Percentiles rank a stretch among this genome's conserved stretches.
Evolutionary conservation across 1,140 invertebrate species (phyloP).

Genomic region (Dendroctonus ponderosae): DNA sequence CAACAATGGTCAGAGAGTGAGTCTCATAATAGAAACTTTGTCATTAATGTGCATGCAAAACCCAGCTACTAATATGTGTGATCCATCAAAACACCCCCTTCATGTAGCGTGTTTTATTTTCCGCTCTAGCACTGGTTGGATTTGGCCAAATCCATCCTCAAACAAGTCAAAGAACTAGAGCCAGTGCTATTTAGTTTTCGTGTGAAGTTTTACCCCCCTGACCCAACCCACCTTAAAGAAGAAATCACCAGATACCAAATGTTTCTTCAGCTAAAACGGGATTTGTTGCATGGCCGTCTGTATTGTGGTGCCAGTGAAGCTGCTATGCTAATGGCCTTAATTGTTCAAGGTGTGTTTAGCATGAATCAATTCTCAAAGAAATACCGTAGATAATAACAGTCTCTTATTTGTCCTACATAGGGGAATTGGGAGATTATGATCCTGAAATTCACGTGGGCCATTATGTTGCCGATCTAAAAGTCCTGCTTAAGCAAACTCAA

Average conservation of each 20-base stretch:
- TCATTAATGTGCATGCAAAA: background rate
- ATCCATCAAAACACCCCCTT: constrained; percentile 5
- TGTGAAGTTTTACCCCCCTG: constrained; percentile 92
- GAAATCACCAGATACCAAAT: constrained; percentile 89
- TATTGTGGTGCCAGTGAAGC: constrained; percentile 89
- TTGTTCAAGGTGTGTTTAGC: constrained; percentile 77
- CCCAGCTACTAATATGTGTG: background rate
- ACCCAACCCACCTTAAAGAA: constrained; percentile 81
- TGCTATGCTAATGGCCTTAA: constrained; percentile 84
- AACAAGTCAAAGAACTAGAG: constrained; percentile 91
- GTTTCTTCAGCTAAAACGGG: constrained; percentile 91
- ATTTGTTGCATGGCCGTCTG: constrained; percentile 89
- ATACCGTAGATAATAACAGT: too few relatives aligned
- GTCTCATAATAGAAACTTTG: constrained; percentile 29
- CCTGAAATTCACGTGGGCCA: constrained; percentile 83
- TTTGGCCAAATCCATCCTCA: constrained; percentile 86
- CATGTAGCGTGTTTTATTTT: constrained; percentile 33
- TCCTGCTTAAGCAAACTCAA: constrained; percentile 88
- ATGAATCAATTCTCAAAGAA: too few relatives aligned
- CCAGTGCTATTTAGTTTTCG: constrained; percentile 89
- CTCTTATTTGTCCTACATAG: constrained; percentile 54
- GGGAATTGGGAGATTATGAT: constrained; percentile 93
- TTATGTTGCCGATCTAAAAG: constrained; percentile 88
- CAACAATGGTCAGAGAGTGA: constrained; percentile 85
- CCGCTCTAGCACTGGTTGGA: constrained; percentile 92